These are phyloP conservation scores for Stichodactyla mertensii DNA, from an alignment of 64 coral and sea anemone genomes.

Conservation along the genomic window DNA sequence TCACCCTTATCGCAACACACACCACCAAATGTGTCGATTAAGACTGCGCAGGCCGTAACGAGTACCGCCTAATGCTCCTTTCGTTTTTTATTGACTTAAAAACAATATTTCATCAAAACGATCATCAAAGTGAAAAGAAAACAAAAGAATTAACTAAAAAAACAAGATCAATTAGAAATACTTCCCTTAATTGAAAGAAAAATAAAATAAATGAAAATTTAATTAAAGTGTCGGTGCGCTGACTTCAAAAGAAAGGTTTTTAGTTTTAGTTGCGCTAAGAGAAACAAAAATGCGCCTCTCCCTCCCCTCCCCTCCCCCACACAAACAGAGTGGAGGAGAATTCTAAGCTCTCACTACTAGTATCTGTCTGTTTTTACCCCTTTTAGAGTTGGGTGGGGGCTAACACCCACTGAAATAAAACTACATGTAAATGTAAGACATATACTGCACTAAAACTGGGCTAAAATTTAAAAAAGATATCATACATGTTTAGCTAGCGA, in stretches of 20 bases:
- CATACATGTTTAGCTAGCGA: too few relatives aligned
- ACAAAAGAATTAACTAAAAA: background rate
- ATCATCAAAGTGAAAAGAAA: background rate
- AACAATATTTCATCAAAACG: background rate
- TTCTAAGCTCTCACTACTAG: too few relatives aligned
- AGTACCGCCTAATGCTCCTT: background rate
- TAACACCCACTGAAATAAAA: too few relatives aligned
- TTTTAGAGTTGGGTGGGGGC: too few relatives aligned
- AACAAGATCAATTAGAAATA: background rate
- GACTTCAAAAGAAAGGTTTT: background rate
- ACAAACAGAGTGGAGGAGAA: too few relatives aligned
- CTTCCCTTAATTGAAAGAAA: background rate
- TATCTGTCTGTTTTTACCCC: too few relatives aligned
- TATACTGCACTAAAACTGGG: too few relatives aligned
- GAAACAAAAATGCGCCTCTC: background rate
- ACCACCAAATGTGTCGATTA: background rate
- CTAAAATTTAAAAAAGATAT: too few relatives aligned
- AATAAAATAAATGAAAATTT: background rate
- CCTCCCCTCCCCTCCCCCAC: background rate
- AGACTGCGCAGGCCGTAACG: too few relatives aligned
- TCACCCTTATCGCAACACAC: background rate
- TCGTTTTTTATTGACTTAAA: background rate
- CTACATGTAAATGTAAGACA: too few relatives aligned
- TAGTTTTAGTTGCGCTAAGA: background rate
- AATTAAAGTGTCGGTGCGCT: background rate